Evolutionary conservation across 2,797 vertebrate species (phyloP), one percentile per base, ranked within the genome.

Genomic region (Vultur gryphus): DNA sequence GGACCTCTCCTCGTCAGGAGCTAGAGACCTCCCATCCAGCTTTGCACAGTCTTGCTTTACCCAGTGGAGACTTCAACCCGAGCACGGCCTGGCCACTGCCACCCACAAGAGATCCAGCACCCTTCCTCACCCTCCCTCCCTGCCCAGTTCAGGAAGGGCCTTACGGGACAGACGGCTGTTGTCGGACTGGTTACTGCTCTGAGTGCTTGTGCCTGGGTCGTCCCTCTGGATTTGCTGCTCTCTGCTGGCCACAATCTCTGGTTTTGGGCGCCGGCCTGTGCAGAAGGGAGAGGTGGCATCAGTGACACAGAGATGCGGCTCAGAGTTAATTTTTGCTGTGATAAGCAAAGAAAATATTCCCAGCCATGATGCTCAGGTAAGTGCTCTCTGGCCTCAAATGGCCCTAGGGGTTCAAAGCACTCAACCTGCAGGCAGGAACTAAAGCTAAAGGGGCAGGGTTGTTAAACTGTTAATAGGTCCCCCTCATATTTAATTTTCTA

Each of bases 161-260:
- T 99, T 98, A 99, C 99, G 99, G 49, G 99, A 99, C 43, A 99
- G 98, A 54, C 99, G 99, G 61, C 99, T 98, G 1, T 99, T 99
- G 46, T 99, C 98, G 0, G 98, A 98, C 66, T 98, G 99, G 41
- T 97, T 98, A 91, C 96, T 98, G 95, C 98, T 99, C 70, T 99
- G 99, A 62, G 98, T 99, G 98, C 97, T 77, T 4, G 97, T 87
- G 72, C 97, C 97, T 5, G 97, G 98, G 85, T 98, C 98, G 1
- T 98, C 98, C 92, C 96, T 98, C 93, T 98, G 98, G 95, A 98
- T 97, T 91, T 98, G 98, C 69, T 98, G 97, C 80, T 98, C 98
- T 91, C 98, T 98, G 95, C 97, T 98, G 93, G 98, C 98, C 48
- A 98, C 49, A 41, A 98, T 98, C 90, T 98, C 98, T 10, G 98